These are phyloP conservation scores for Dunckerocampus dactyliophorus DNA, from an alignment of 2,113 vertebrate genomes.

Conservation along the genomic window DNA sequence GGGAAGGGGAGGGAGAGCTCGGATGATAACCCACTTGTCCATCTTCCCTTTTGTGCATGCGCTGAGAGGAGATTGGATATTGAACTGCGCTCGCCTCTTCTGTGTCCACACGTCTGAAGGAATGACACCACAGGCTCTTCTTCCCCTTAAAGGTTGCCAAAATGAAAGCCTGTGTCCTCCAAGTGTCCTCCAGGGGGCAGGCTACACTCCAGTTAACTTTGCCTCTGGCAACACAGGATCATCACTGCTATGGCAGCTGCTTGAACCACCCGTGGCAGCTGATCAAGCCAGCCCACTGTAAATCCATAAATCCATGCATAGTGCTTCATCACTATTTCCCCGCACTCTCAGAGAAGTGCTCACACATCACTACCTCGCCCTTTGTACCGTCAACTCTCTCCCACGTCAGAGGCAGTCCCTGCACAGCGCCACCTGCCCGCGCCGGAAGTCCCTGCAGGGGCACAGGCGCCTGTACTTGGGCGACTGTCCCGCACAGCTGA, in stretches of 20 bases:
- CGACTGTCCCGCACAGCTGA: slow-evolving; percentile 89
- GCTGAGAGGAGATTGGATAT: slow-evolving; percentile 64
- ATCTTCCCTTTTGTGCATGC: slow-evolving; percentile 58
- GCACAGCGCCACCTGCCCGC: slow-evolving; percentile 92
- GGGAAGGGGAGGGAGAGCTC: slow-evolving; percentile 3
- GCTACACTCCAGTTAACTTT: not conserved
- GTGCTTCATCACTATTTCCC: slow-evolving; percentile 13
- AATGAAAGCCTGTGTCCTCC: not conserved
- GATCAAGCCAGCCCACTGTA: not conserved
- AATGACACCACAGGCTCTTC: slow-evolving; percentile 14
- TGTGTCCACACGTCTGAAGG: slow-evolving; percentile 43
- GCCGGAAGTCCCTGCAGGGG: slow-evolving; percentile 88
- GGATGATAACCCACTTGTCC: slow-evolving; percentile 54
- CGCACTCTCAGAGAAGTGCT: not conserved
- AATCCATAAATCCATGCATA: slow-evolving; percentile 18
- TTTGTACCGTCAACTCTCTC: not conserved
- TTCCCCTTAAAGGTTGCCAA: not conserved
- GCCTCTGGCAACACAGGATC: not conserved
- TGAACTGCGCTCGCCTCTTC: slow-evolving; percentile 52
- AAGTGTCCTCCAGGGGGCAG: not conserved
- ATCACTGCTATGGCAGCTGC: not conserved
- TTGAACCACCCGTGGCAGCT: too few relatives aligned
- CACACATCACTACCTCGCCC: slow-evolving; percentile 8
- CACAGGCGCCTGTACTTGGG: slow-evolving; percentile 87
- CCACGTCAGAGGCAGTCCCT: slow-evolving; percentile 82